A percentile compares a stretch with the other conserved stretches of the same genome.
phyloP scores from a whole-genome alignment of 2,113 vertebrate species.

The Toxotes jaculatrix region DNA sequence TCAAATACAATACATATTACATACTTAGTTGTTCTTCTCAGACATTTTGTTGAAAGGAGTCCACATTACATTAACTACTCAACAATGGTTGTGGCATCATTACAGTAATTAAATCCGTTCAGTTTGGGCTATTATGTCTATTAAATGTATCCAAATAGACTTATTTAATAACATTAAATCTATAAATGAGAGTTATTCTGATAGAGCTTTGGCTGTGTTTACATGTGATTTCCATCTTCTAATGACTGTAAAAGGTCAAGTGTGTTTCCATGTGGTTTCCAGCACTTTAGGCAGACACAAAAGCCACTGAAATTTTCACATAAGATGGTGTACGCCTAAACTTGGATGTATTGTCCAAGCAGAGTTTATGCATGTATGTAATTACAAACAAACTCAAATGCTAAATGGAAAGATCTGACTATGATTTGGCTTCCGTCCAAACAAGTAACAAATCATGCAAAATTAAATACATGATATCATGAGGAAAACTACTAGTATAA shows the following conservation, averaged over 20 bases:
- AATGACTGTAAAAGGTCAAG: constrained; percentile 1
- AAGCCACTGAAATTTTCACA: neutral
- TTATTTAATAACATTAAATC: constrained; percentile 27
- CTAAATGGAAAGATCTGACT: neutral
- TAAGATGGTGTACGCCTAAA: neutral
- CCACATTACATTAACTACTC: neutral
- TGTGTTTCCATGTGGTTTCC: neutral
- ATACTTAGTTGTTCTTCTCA: neutral
- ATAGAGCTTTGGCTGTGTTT: constrained; percentile 19
- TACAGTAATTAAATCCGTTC: constrained; percentile 26
- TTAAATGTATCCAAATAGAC: constrained; percentile 16
- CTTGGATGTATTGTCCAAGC: neutral
- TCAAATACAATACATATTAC: neutral
- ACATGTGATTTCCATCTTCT: neutral
- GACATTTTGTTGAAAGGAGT: constrained; percentile 3
- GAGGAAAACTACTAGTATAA: neutral
- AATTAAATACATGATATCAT: no score
- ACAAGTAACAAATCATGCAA: neutral
- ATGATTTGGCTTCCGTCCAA: neutral
- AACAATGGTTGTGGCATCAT: neutral
- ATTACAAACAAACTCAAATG: neutral
- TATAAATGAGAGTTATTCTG: neutral
- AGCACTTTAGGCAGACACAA: neutral
- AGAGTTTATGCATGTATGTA: neutral
- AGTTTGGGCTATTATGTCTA: constrained; percentile 11